Evolutionary conservation across 2,113 vertebrate genomes (phyloP), one percentile per base, ranked within the genome.

Genomic region (Nothoprocta pentlandii): DNA sequence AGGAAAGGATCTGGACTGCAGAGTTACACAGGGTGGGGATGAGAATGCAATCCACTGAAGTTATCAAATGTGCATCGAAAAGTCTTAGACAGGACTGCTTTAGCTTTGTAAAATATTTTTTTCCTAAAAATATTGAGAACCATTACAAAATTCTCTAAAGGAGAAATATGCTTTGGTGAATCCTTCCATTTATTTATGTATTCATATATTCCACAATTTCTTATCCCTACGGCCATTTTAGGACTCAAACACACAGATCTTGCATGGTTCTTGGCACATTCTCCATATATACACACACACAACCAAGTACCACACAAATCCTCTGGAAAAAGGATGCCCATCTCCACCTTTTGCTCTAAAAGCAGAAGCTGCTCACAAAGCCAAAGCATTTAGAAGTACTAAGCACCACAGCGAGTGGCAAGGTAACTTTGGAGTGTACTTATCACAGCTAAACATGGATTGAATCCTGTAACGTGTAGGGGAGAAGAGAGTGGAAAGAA

Each of bases 91-190:
- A 92, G 59, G 69, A 79, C 22, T 74, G 66, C 75, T 47, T 93
- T 90, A 90, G 75, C 62, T 94, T 96, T 89, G 83, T 49, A 67
- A 96, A 96, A 97, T 91, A 91, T 30, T 56, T 56, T 56, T 56
- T 30, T 30, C 23, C 30, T 30, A 58, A 30, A 58, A 30, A 56
- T 28, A 56, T 12, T 30, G 41, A 92, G 56, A 93, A 83, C 51
- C 41, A 64, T 89, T 85, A 79, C 32, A 81, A 95, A 81, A 95
- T 46, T 74, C 64, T 83, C 83, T 59, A 21, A 66, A 89, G 58
- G 73, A 71, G 63, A 89, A 90, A 87, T 58, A 67, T 36, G 39
- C 8, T 47, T 81, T 84, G 59, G 82, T 81, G 78, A 54, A 89
- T 82, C 64, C 49, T 64, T 59, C 58, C 39, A 46, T 83, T 53